A percentile compares a stretch with the other conserved stretches of the same genome.
These are phyloP conservation scores for Litocranius walleri DNA, from an alignment of 2,113 vertebrate genomes.

Conservation along the genomic window DNA sequence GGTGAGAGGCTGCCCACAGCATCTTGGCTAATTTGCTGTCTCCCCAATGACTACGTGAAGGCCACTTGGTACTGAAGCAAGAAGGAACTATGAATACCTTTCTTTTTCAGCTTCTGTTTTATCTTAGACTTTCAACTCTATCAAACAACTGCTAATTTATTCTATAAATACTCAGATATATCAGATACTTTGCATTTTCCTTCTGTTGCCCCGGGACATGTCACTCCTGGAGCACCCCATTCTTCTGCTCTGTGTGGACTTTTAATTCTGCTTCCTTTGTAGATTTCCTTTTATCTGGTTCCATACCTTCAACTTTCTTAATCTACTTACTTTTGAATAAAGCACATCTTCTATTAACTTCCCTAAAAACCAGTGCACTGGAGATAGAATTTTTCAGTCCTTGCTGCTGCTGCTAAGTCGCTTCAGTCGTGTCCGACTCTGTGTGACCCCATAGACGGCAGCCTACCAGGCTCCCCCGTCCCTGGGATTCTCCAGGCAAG, in stretches of 20 bases:
- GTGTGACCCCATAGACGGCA: fast-evolving
- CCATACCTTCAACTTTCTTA: not conserved
- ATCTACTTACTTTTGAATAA: not conserved
- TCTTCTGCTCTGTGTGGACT: not conserved
- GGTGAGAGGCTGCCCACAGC: not conserved
- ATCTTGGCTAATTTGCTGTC: not conserved
- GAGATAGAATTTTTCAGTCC: not conserved
- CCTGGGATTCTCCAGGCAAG: too few species aligned
- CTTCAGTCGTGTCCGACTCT: too few species aligned
- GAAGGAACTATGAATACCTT: not conserved
- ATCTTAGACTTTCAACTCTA: not conserved
- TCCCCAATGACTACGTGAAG: not conserved
- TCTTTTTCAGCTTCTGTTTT: not conserved
- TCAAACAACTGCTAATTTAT: not conserved
- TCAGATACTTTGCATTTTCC: not conserved
- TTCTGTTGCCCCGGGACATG: not conserved
- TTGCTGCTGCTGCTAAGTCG: too few species aligned
- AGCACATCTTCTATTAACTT: not conserved
- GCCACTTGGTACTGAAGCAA: not conserved
- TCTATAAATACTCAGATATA: not conserved
- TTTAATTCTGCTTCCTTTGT: not conserved
- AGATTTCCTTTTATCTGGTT: not conserved
- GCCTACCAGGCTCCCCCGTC: fast-evolving
- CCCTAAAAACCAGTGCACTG: not conserved
- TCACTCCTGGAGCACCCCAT: not conserved